Evolutionary conservation across 2,888 invertebrate genomes (phyloP), one percentile per base, ranked within the genome.

Genomic region (Lordiphosa andalusiaca): DNA sequence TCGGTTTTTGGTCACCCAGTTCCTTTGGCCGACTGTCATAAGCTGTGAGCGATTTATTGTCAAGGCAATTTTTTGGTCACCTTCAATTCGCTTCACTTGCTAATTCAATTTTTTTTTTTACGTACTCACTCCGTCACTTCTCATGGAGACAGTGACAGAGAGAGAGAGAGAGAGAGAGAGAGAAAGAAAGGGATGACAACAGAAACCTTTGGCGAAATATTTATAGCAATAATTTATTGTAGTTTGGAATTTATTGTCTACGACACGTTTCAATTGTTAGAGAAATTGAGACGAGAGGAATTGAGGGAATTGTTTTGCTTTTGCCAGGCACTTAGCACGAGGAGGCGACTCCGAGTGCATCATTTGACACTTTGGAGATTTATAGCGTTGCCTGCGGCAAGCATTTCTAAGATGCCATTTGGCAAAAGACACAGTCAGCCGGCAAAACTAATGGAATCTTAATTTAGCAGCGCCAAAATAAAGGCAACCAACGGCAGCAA

Each of bases 311-410:
- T 39, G 38, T 33, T 50, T 49, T 23, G 49, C 49, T 38, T 37
- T 38, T 30, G 39, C 67, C 59, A 58, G 67, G 84, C 85, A 83
- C 78, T 78, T 83, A 77, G 80, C 81, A 33, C 59, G 42, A 58
- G 51, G 35, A 59, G 44, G 44, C 50, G 50, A 42, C 70, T 50
- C 57, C 63, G 62, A 71, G 61, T 59, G 71, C 69, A 81, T 69
- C 75, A 80, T 86, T 88, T 88, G 88, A 89, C 88, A 88, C 88
- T 86, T 86, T 83, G 81, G 74, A 86, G 87, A 89, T 88, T 88
- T 88, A 88, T 89, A 80, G 88, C 75, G 71, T 60, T 77, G 74
- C 76, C 77, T 74, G 64, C 67, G 65, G 55, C 78, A 82, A 85
- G 82, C 87, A 86, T 85, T 88, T 88, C 87, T 88, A 84, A 85